A percentile compares a stretch with the other conserved stretches of the same genome.
Evolutionary conservation across 2,797 vertebrate genomes (phyloP).

Genomic region (Leuciscus waleckii): DNA sequence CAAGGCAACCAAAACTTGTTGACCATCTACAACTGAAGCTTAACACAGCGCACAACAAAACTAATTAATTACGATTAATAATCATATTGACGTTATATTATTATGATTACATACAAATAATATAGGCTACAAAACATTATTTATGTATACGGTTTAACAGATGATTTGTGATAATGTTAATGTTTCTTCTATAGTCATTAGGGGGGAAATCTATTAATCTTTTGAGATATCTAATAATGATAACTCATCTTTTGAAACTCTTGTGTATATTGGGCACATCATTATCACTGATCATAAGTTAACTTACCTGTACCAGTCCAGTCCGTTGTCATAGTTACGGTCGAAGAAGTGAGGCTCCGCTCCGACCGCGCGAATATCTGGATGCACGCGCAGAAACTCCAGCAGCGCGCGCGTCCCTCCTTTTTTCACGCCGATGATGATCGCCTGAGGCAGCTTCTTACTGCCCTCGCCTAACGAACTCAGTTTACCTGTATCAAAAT

Average conservation of each 20-base stretch:
- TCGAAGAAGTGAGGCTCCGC: constrained; percentile 96
- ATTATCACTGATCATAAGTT: background rate
- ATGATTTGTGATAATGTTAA: background rate
- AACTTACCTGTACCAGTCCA: constrained; percentile 87
- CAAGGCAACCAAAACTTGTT: background rate
- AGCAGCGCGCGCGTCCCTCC: constrained; percentile 94
- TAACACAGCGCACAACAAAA: background rate
- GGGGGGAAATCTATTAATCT: background rate
- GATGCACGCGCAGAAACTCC: constrained; percentile 92
- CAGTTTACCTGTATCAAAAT: constrained; percentile 72
- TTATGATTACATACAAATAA: background rate
- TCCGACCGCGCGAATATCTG: constrained; percentile 91
- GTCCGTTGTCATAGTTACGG: constrained; percentile 88
- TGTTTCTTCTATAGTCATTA: background rate
- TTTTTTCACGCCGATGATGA: constrained; percentile 54
- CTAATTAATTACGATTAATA: background rate
- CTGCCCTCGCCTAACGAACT: constrained; percentile 74
- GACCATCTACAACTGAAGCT: background rate
- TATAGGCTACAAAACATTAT: too few species aligned
- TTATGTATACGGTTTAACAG: too few species aligned
- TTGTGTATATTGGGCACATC: background rate
- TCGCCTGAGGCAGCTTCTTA: constrained; percentile 80
- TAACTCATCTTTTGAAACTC: background rate
- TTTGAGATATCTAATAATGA: background rate
- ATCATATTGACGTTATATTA: background rate